phyloP scores from a whole-genome alignment of 2,888 invertebrate species.

The Ormia ochracea region DNA sequence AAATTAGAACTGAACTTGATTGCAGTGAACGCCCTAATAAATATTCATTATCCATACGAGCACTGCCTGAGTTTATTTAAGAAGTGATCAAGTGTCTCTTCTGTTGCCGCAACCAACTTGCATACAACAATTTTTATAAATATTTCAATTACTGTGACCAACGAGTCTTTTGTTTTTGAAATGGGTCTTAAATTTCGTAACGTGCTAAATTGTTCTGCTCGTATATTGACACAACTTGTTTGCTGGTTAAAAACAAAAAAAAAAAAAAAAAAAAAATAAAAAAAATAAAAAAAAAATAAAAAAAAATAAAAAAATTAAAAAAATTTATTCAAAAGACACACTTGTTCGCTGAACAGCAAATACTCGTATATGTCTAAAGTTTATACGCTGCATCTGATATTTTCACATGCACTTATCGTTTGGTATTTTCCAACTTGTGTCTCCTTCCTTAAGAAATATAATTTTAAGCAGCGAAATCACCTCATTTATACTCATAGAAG shows the following conservation, averaged over 20 bases:
- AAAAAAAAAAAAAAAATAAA: neutral
- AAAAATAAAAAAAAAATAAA: conserved; percentile 21
- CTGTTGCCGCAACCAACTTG: neutral
- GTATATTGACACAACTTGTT: conserved; percentile 36
- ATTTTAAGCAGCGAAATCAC: conserved; percentile 9
- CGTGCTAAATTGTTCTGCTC: conserved; percentile 30
- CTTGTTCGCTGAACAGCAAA: conserved; percentile 41
- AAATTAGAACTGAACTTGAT: too few species aligned
- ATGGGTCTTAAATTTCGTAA: conserved; percentile 41
- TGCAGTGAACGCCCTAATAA: neutral
- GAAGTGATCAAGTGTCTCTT: neutral
- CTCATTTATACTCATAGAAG: conserved; percentile 44
- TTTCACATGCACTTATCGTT: conserved; percentile 22
- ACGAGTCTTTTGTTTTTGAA: conserved; percentile 15
- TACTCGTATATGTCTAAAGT: conserved; percentile 36
- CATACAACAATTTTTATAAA: neutral
- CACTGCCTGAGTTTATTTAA: neutral
- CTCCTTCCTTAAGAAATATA: conserved; percentile 28
- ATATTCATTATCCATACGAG: neutral
- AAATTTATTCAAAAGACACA: conserved; percentile 48
- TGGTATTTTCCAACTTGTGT: conserved; percentile 19
- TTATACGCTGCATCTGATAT: conserved; percentile 13
- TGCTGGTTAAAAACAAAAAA: neutral
- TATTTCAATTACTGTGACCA: conserved; percentile 9
- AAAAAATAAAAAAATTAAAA: neutral